phyloP scores from a whole-genome alignment of 1,140 invertebrate species.

The Drosophila sulfurigaster region DNA sequence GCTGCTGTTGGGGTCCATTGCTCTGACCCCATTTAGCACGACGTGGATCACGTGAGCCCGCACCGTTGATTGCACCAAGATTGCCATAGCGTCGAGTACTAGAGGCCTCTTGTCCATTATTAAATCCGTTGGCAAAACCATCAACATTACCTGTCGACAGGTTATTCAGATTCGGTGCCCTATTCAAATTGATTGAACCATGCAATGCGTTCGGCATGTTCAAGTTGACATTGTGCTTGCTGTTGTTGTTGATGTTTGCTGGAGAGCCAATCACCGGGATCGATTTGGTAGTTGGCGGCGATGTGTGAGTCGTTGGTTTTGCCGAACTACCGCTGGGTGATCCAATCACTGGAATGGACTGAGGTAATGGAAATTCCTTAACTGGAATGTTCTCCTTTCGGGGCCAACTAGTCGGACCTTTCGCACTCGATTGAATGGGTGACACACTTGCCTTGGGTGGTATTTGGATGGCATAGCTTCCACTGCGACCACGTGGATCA shows the following conservation, averaged over 20 bases:
- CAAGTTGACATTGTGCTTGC: not conserved
- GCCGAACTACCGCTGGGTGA: not conserved
- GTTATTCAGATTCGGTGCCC: not conserved
- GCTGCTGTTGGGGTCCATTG: not conserved
- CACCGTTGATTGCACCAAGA: not conserved
- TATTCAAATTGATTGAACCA: not conserved
- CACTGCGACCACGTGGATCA: slow-evolving; percentile 55
- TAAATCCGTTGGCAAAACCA: not conserved
- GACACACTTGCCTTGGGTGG: not conserved
- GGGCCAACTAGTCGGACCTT: not conserved
- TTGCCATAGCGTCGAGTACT: not conserved
- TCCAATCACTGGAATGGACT: not conserved
- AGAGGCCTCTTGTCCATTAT: not conserved
- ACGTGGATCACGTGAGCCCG: slow-evolving; percentile 29
- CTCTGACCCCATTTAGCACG: slow-evolving; percentile 8
- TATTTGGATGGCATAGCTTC: not conserved
- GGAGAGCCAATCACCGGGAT: too few relatives aligned
- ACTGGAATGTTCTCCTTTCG: not conserved
- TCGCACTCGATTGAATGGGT: not conserved
- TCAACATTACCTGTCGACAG: not conserved
- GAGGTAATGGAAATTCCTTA: not conserved
- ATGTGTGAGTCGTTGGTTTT: not conserved
- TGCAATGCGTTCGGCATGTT: not conserved
- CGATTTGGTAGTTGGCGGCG: too few relatives aligned
- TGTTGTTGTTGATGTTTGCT: slow-evolving; percentile 3